Percentiles rank a stretch among this genome's conserved stretches.
Conservation (phyloP, 2,888 invertebrate species). For the Alsophila aescularia region DNA sequence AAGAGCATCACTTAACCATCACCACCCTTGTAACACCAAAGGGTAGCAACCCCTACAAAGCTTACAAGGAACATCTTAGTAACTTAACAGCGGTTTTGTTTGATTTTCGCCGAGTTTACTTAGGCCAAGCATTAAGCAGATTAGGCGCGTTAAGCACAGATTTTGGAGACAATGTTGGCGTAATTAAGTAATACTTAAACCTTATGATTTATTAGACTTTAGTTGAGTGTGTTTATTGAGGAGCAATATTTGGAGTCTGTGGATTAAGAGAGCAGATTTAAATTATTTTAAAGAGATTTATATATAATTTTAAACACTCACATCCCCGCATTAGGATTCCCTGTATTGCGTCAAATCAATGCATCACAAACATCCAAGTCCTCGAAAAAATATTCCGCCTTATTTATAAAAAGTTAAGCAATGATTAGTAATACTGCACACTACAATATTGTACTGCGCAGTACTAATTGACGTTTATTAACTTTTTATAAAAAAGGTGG, state of each 20-base stretch:
- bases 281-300: background rate
- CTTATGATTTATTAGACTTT: constrained; percentile 13
- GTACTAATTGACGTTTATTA: too few relatives aligned
- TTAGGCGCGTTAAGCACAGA: constrained; percentile 25
- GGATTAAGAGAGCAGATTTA: background rate
- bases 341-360: too few relatives aligned
- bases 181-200: constrained; percentile 26
- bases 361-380: too few relatives aligned
- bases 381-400: too few relatives aligned
- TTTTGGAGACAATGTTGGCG: constrained; percentile 19
- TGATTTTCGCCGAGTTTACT: constrained; percentile 42
- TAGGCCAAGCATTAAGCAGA: constrained; percentile 40
- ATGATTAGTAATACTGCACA: too few relatives aligned
- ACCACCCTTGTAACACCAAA: constrained; percentile 27
- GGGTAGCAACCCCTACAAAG: constrained; percentile 18
- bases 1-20: constrained; percentile 11
- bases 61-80: constrained; percentile 33
- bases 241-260: background rate
- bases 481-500: too few relatives aligned
- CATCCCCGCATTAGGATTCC: too few relatives aligned
- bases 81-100: constrained; percentile 38
- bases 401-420: too few relatives aligned
- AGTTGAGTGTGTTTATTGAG: constrained; percentile 7
- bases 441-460: too few relatives aligned
- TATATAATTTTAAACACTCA: too few relatives aligned